phyloP scores from a whole-genome alignment of 2,797 vertebrate genomes.

The Nyctibius grandis region DNA sequence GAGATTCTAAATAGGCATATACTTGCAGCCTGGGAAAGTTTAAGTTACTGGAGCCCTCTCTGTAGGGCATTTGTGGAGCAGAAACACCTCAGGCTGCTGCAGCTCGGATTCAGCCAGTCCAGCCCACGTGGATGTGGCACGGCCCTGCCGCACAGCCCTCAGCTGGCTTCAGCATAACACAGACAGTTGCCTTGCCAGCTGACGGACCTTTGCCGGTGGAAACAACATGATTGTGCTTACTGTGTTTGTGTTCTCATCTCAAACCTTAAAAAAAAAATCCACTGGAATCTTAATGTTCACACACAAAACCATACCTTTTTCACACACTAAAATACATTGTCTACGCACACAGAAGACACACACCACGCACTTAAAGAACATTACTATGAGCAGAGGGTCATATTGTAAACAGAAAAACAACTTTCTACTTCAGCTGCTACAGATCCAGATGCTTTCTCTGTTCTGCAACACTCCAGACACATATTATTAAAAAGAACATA shows the following conservation, averaged over 20 bases:
- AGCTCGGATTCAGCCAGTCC: not conserved
- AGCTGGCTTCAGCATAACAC: not conserved
- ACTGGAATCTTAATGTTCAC: not conserved
- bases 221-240: not conserved
- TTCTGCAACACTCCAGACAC: constrained; percentile 22
- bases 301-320: not conserved
- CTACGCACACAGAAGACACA: not conserved
- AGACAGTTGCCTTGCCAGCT: not conserved
- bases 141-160: not conserved
- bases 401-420: constrained; percentile 48
- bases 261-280: not conserved
- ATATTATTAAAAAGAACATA: constrained; percentile 38
- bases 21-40: not conserved
- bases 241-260: not conserved
- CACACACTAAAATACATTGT: not conserved
- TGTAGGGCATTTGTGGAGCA: not conserved
- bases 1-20: not conserved
- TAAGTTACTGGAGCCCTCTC: not conserved
- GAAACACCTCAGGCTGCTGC: not conserved
- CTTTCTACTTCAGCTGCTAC: constrained; percentile 25
- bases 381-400: not conserved
- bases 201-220: not conserved
- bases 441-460: constrained; percentile 51
- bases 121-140: not conserved
- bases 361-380: not conserved